A percentile compares a stretch with the other conserved stretches of the same genome.
These are phyloP conservation scores for Xestia c-nigrum DNA, from an alignment of 2,888 invertebrate species.

Conservation along the genomic window DNA sequence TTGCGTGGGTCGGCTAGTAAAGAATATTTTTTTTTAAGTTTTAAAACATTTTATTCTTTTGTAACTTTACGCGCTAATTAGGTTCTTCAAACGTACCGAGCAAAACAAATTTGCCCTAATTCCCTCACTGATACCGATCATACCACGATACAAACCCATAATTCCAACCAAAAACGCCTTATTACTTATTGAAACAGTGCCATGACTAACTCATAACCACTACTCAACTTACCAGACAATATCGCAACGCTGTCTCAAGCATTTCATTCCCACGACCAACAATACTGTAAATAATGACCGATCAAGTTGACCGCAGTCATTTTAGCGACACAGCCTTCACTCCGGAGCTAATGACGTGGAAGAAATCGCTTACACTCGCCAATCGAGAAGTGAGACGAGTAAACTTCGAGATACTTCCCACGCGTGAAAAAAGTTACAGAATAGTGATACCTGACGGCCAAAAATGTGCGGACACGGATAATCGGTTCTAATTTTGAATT, in stretches of 20 bases:
- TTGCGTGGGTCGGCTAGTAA: no score
- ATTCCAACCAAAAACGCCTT: constrained; percentile 35
- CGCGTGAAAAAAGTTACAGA: constrained; percentile 49
- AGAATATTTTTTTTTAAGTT: no score
- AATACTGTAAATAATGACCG: constrained; percentile 54
- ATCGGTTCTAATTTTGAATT: constrained; percentile 40
- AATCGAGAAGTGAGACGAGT: constrained; percentile 38
- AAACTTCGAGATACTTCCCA: constrained; percentile 50
- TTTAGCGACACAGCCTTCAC: constrained; percentile 55
- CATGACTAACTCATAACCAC: constrained; percentile 42
- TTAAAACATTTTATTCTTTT: no score
- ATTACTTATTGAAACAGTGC: constrained; percentile 18
- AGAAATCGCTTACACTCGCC: constrained; percentile 53
- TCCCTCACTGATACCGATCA: constrained; percentile 1
- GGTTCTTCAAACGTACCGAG: background rate
- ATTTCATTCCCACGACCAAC: constrained; percentile 60
- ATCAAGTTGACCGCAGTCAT: constrained; percentile 60
- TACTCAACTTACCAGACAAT: constrained; percentile 31
- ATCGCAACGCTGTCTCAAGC: constrained; percentile 33
- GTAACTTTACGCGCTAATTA: background rate
- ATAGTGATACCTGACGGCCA: constrained; percentile 36
- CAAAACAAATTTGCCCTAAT: constrained; percentile 16
- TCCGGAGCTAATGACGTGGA: constrained; percentile 62
- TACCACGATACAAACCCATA: constrained; percentile 7
- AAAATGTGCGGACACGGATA: constrained; percentile 38